Percentiles rank a stretch among this genome's conserved stretches.
These are phyloP conservation scores for Trichosurus vulpecula DNA, from an alignment of 2,797 vertebrate genomes.

Conservation along the genomic window DNA sequence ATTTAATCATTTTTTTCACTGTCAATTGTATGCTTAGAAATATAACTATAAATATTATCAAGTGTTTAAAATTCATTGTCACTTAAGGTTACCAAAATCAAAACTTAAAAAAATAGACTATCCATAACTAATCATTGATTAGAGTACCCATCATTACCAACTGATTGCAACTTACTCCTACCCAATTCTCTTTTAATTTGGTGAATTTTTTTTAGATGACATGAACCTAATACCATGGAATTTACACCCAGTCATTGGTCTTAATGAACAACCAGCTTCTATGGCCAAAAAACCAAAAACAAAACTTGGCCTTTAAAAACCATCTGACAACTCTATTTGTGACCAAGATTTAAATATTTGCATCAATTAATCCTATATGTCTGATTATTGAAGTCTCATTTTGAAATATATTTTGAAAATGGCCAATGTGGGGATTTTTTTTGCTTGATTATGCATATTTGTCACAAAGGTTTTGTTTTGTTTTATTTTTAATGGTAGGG, in stretches of 20 bases:
- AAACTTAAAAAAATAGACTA: background rate
- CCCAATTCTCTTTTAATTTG: background rate
- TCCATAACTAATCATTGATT: background rate
- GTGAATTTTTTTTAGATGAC: background rate
- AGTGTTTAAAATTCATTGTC: background rate
- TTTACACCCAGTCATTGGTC: background rate
- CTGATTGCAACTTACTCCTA: background rate
- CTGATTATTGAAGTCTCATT: background rate
- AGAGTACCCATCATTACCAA: background rate
- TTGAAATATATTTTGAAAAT: background rate
- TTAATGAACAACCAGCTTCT: background rate
- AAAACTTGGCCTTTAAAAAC: background rate
- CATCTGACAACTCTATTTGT: background rate
- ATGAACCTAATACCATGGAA: background rate
- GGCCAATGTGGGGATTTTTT: background rate
- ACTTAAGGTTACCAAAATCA: background rate
- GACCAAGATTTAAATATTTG: background rate
- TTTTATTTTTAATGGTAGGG: background rate
- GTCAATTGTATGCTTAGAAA: conserved; percentile 28
- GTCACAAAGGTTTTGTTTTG: background rate
- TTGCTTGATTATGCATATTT: background rate
- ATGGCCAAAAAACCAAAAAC: background rate
- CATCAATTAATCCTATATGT: background rate
- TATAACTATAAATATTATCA: background rate
- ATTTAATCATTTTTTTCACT: conserved; percentile 12